phyloP scores from a whole-genome alignment of 2,888 invertebrate species.

The Alviniconcha strummeri region DNA sequence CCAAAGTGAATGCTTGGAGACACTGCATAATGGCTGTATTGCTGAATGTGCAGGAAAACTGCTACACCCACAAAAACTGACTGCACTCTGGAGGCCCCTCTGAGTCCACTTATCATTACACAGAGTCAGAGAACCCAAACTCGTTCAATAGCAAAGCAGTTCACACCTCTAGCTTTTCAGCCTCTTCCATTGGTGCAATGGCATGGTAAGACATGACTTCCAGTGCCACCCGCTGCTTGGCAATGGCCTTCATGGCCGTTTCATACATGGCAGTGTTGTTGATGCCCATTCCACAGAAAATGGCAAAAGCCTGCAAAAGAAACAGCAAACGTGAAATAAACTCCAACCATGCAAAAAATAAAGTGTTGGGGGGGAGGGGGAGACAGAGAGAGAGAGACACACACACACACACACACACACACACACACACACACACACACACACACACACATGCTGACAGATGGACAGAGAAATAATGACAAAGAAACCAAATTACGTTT shows the following conservation, averaged over 20 bases:
- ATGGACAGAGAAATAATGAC: not conserved
- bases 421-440: constrained; percentile 7
- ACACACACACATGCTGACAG: not conserved
- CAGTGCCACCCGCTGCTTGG: constrained; percentile 69
- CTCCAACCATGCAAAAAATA: not conserved
- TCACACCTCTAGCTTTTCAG: constrained; percentile 79
- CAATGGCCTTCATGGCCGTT: constrained; percentile 67
- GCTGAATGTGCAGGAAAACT: too few species aligned
- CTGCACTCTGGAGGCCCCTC: too few species aligned
- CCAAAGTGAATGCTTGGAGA: too few species aligned
- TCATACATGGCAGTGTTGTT: constrained; percentile 82
- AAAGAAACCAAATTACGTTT: not conserved
- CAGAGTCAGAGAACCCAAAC: too few species aligned
- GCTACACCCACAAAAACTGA: too few species aligned
- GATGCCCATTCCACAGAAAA: constrained; percentile 73
- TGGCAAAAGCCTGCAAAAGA: constrained; percentile 70
- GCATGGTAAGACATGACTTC: constrained; percentile 72
- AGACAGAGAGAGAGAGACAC: not conserved
- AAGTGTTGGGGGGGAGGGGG: not conserved
- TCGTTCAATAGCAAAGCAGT: too few species aligned
- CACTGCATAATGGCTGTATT: too few species aligned
- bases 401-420: not conserved
- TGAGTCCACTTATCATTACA: too few species aligned
- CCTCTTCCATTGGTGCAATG: constrained; percentile 67
- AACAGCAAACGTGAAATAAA: not conserved